These are phyloP conservation scores for Sapajus apella DNA, from an alignment of 2,113 vertebrate species.

Conservation along the genomic window DNA sequence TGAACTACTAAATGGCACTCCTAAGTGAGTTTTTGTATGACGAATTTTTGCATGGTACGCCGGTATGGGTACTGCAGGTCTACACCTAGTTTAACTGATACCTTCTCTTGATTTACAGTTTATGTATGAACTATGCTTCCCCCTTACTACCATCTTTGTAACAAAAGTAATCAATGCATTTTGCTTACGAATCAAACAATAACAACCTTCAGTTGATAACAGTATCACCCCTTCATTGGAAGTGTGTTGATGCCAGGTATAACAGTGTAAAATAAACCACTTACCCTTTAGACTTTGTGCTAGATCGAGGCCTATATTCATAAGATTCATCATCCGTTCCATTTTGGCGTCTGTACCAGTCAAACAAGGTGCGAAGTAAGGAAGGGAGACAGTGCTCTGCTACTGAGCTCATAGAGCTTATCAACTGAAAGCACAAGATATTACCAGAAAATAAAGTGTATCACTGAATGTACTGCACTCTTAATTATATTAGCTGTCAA, in stretches of 20 bases:
- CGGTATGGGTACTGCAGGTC: accelerated
- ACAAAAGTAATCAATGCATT: background rate
- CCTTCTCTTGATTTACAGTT: background rate
- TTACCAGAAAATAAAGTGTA: background rate
- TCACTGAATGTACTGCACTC: accelerated
- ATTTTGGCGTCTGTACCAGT: slow-evolving; percentile 98
- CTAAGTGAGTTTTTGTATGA: background rate
- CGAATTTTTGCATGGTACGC: background rate
- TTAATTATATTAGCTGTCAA: background rate
- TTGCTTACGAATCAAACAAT: background rate
- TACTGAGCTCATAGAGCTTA: slow-evolving; percentile 99
- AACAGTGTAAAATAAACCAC: background rate
- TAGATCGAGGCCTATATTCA: slow-evolving; percentile 95
- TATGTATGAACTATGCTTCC: background rate
- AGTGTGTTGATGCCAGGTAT: background rate
- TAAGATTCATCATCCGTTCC: slow-evolving; percentile 98
- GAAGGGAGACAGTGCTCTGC: slow-evolving; percentile 99
- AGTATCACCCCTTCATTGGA: background rate
- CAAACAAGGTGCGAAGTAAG: slow-evolving; percentile 97
- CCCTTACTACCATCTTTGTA: background rate
- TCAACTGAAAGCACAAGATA: slow-evolving; percentile 89
- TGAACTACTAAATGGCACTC: background rate
- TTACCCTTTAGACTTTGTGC: slow-evolving; percentile 98
- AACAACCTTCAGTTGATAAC: background rate
- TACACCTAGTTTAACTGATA: background rate